These are phyloP conservation scores for Lepus europaeus DNA, from an alignment of 2,113 vertebrate genomes.

Conservation along the genomic window DNA sequence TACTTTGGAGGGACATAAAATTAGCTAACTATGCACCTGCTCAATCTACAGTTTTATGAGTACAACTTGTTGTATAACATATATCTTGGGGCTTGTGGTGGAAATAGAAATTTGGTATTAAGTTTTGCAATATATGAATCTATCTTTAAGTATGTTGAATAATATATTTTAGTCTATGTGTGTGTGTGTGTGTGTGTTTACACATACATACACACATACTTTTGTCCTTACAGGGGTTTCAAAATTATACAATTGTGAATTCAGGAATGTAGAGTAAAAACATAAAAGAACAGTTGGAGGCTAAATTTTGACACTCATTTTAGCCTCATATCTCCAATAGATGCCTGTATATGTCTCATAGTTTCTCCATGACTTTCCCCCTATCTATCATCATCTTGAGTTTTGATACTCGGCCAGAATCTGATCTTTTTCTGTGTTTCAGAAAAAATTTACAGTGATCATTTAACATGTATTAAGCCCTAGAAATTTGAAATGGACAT, in stretches of 20 bases:
- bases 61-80: slow-evolving; percentile 54
- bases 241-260: slow-evolving; percentile 1
- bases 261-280: neutral
- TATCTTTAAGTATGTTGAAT: slow-evolving; percentile 5
- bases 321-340: neutral
- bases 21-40: slow-evolving; percentile 74
- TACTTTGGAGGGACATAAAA: slow-evolving; percentile 74
- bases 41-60: slow-evolving; percentile 68
- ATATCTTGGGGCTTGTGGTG: slow-evolving; percentile 18
- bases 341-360: neutral
- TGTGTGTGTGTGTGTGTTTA: neutral
- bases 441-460: neutral
- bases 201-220: neutral
- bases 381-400: neutral
- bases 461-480: neutral
- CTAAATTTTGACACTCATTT: slow-evolving; percentile 42
- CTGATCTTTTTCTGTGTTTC: neutral
- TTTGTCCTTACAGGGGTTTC: neutral
- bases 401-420: neutral
- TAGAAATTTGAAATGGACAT: neutral
- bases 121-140: slow-evolving; percentile 22
- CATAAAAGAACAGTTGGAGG: neutral
- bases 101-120: slow-evolving; percentile 51
- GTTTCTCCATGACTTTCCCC: neutral
- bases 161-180: neutral